Evolutionary conservation across 2,113 vertebrate species (phyloP).

Genomic region (Notarius lentiginosus): DNA sequence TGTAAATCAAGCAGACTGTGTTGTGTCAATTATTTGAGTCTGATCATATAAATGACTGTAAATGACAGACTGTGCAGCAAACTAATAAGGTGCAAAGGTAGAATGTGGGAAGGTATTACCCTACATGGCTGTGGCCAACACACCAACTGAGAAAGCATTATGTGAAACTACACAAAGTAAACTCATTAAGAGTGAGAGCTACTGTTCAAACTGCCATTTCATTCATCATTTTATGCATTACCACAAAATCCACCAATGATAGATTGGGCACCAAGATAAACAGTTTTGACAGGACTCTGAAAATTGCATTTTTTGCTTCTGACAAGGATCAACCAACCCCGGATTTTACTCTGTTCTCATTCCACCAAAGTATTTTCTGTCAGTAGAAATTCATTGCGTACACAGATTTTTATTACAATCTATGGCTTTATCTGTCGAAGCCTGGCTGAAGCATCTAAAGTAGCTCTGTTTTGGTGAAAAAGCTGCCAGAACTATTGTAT

Average conservation of each 20-base stretch:
- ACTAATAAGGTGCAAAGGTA: no score
- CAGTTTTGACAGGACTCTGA: background rate
- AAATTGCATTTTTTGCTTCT: constrained; percentile 11
- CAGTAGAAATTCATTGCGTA: background rate
- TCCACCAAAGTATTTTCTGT: constrained; percentile 6
- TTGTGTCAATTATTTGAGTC: no score
- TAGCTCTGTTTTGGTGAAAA: background rate
- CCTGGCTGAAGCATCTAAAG: background rate
- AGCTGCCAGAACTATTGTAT: constrained; percentile 4
- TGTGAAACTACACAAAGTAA: background rate
- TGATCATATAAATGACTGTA: no score
- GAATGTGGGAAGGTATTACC: no score
- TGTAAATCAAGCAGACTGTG: no score
- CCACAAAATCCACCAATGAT: constrained; percentile 8
- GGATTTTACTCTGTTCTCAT: background rate
- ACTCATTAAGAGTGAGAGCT: background rate
- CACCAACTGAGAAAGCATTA: background rate
- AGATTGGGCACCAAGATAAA: background rate
- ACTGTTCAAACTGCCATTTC: background rate
- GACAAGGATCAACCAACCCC: background rate
- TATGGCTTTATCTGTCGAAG: background rate
- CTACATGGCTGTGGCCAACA: no score
- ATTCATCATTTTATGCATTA: constrained; percentile 13
- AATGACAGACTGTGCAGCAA: no score
- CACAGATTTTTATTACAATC: background rate